These are phyloP conservation scores for Aleiodes leptofemur DNA, from an alignment of 2,888 invertebrate genomes.

Conservation along the genomic window DNA sequence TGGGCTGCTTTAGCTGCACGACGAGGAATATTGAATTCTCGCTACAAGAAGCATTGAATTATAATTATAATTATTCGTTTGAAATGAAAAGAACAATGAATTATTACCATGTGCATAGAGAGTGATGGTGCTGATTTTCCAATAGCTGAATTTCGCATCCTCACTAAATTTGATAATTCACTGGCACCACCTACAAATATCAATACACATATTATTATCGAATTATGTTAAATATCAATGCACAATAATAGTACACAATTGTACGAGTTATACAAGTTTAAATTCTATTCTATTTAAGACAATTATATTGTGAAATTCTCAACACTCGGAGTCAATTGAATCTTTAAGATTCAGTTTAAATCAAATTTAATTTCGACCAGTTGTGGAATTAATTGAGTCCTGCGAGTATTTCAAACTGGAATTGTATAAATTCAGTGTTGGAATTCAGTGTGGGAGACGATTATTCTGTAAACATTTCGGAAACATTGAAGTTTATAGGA, in stretches of 20 bases:
- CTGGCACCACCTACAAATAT: constrained; percentile 67
- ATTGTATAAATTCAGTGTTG: background rate
- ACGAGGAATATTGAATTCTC: constrained; percentile 75
- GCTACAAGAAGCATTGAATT: constrained; percentile 59
- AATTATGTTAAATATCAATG: constrained; percentile 31
- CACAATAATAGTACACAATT: background rate
- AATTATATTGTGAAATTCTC: constrained; percentile 9
- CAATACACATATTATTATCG: constrained; percentile 12
- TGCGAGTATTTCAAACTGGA: constrained; percentile 1
- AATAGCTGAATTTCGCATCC: constrained; percentile 91
- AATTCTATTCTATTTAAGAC: background rate
- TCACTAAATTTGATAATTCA: constrained; percentile 85
- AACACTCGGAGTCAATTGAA: background rate
- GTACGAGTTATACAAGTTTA: no score
- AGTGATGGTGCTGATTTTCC: constrained; percentile 97
- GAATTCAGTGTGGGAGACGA: no score
- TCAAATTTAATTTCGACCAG: background rate
- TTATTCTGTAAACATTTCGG: no score
- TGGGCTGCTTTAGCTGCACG: constrained; percentile 80
- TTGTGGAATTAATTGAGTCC: constrained; percentile 7
- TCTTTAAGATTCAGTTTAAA: background rate
- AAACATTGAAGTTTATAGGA: no score
- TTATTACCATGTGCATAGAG: constrained; percentile 83
- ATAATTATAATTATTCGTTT: constrained; percentile 18
- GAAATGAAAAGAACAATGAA: background rate